Percentiles rank a stretch among this genome's conserved stretches.
Conservation (phyloP, 2,113 vertebrate genomes). For the Sorex fumeus region DNA sequence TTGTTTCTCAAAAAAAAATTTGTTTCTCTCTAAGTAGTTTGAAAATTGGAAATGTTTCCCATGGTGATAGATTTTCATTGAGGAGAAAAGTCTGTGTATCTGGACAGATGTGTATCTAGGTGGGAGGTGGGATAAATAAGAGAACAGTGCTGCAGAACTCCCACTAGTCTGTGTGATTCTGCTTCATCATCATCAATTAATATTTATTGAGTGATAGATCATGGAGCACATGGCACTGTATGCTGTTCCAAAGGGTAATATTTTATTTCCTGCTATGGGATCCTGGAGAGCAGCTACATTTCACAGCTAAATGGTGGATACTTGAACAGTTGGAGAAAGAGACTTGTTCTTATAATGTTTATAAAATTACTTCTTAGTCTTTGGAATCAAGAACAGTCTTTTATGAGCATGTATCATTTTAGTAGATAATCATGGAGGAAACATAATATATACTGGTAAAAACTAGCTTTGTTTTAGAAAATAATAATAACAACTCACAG, state of each 20-base stretch:
- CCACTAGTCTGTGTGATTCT: conserved; percentile 63
- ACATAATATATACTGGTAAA: conserved; percentile 1
- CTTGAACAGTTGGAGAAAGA: conserved; percentile 71
- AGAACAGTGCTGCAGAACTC: conserved; percentile 43
- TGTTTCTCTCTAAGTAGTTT: conserved; percentile 59
- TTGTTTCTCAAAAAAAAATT: conserved; percentile 52
- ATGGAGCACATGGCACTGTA: conserved; percentile 33
- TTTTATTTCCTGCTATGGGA: conserved; percentile 72
- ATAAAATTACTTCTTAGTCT: conserved; percentile 53
- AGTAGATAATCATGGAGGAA: conserved; percentile 46
- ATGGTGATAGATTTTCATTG: not conserved
- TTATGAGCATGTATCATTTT: conserved; percentile 31
- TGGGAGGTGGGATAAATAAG: conserved; percentile 73
- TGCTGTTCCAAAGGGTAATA: conserved; percentile 60
- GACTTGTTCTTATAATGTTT: conserved; percentile 66
- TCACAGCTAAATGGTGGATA: conserved; percentile 72
- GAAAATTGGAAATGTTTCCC: conserved; percentile 53
- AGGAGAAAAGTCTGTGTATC: conserved; percentile 44
- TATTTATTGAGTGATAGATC: conserved; percentile 75
- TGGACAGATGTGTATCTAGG: conserved; percentile 76
- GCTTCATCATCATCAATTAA: conserved; percentile 79
- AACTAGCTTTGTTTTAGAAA: not conserved
- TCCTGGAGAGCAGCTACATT: conserved; percentile 75
- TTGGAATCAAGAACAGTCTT: conserved; percentile 42
- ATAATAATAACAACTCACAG: not conserved